Conservation (phyloP, 53 echinoderm and acorn worm species). For the Arbacia lixula region DNA sequence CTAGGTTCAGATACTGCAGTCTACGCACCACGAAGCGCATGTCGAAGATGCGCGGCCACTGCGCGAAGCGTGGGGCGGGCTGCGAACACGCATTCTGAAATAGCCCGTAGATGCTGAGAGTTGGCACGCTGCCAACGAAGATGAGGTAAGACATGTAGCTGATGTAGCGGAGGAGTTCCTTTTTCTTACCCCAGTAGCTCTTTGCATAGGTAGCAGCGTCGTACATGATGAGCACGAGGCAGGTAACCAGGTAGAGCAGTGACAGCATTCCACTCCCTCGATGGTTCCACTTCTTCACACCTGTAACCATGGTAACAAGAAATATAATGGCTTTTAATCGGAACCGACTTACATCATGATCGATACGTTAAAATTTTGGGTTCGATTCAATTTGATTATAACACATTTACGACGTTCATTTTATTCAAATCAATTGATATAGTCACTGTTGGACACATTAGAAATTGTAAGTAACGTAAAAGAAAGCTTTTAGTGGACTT, state of each 20-base stretch:
- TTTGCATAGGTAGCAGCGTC: slow-evolving; percentile 53
- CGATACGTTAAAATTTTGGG: too few relatives aligned
- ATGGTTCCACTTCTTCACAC: slow-evolving; percentile 73
- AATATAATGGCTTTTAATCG: too few relatives aligned
- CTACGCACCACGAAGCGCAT: slow-evolving; percentile 74
- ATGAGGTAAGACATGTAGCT: slow-evolving; percentile 73
- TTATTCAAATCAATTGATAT: too few relatives aligned
- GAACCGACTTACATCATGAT: too few relatives aligned
- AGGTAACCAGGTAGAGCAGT: slow-evolving; percentile 47
- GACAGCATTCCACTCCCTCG: slow-evolving; percentile 71
- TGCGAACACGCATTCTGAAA: background rate
- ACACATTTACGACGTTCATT: too few relatives aligned
- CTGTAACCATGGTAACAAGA: too few relatives aligned
- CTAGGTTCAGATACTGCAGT: slow-evolving; percentile 67
- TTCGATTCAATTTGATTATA: too few relatives aligned
- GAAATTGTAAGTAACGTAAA: too few relatives aligned
- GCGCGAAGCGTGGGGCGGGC: background rate
- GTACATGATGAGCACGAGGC: slow-evolving; percentile 61
- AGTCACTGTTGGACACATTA: too few relatives aligned
- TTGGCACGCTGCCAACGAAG: slow-evolving; percentile 49
- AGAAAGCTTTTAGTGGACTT: too few relatives aligned
- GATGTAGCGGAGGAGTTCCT: slow-evolving; percentile 61
- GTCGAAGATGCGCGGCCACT: slow-evolving; percentile 40
- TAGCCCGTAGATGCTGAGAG: slow-evolving; percentile 46
- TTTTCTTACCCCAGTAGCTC: slow-evolving; percentile 65